Evolutionary conservation across 2,797 vertebrate genomes (phyloP), one percentile per base, ranked within the genome.

Genomic region (Poliocrania exsul): DNA sequence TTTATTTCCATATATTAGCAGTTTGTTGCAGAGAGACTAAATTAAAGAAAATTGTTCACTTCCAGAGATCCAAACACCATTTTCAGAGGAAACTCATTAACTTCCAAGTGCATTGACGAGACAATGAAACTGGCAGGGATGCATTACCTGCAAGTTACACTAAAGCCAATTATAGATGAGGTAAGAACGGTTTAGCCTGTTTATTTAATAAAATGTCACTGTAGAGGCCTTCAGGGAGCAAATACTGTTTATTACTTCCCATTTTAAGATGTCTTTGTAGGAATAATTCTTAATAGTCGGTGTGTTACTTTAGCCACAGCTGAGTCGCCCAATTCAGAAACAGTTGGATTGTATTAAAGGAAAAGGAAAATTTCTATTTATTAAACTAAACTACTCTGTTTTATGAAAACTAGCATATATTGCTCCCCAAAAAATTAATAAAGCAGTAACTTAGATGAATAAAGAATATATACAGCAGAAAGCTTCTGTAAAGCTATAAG

Each of bases 101-200:
- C 99, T 2, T 99, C 99, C 78, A 99, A 99, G 97, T 99, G 99
- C 97, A 99, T 99, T 42, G 99, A 99, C 2, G 99, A 99, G 97
- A 99, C 99, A 21, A 99, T 99, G 99, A 99, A 99, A 96, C 98
- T 99, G 92, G 99, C 99, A 14, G 99, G 99, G 56, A 99, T 99
- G 99, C 99, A 99, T 97, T 99, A 99, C 96, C 98, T 99, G 67
- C 99, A 99, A 53, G 99, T 99, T 97, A 99, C 99, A 14, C 98
- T 99, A 79, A 99, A 99, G 94, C 99, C 99, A 28, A 98, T 99
- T 96, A 99, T 99, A 60, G 99, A 99, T 92, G 99, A 99, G 98
- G 99, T 99, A 97, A 96, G 97, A 88, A 11, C 10, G 38, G 33
- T 84, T 88, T 51, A 88, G 46, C 75, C 37, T 80, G 37, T 60